phyloP scores from a whole-genome alignment of 2,797 vertebrate genomes.

The Eremophila alpestris region DNA sequence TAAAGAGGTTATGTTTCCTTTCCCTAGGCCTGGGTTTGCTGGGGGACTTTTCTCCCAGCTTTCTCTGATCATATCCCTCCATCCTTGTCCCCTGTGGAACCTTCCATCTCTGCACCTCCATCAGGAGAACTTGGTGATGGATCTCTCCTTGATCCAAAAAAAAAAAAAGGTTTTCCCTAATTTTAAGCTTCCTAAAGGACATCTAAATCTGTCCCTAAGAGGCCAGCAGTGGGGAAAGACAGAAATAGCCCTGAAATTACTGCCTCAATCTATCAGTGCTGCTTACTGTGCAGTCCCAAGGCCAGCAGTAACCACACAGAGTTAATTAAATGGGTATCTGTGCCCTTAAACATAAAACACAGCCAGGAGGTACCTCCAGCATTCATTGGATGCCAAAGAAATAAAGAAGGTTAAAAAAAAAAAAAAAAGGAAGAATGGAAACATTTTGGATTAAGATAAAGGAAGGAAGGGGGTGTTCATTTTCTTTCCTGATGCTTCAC shows the following conservation, averaged over 20 bases:
- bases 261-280: background rate
- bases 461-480: background rate
- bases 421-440: background rate
- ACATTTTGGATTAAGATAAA: background rate
- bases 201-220: background rate
- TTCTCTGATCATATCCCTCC: background rate
- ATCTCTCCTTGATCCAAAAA: background rate
- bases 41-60: background rate
- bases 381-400: background rate
- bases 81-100: background rate
- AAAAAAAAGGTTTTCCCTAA: background rate
- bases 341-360: conserved; percentile 10
- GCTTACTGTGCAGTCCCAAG: background rate
- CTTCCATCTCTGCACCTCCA: background rate
- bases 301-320: background rate
- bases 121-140: background rate
- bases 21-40: background rate
- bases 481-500: background rate
- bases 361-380: background rate
- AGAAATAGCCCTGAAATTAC: background rate
- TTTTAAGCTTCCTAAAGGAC: background rate
- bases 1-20: background rate
- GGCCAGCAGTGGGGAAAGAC: background rate
- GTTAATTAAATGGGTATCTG: conserved; percentile 30
- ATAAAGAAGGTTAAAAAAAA: background rate